These are phyloP conservation scores for Amiota mariae DNA, from an alignment of 2,888 invertebrate genomes.

Conservation along the genomic window DNA sequence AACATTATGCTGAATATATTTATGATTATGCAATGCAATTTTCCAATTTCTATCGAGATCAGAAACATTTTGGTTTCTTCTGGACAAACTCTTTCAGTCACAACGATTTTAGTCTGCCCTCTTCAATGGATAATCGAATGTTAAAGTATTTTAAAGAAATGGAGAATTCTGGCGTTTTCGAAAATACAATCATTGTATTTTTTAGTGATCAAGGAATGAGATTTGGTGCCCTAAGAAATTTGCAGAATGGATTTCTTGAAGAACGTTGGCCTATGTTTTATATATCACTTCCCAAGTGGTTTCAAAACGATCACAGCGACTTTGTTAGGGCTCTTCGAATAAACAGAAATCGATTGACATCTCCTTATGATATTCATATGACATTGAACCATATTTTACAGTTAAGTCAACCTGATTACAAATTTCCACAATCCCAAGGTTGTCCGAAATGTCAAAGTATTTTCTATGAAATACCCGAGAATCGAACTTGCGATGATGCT, in stretches of 20 bases:
- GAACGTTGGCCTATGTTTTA: constrained; percentile 84
- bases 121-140: constrained; percentile 79
- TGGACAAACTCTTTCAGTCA: constrained; percentile 87
- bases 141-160: constrained; percentile 77
- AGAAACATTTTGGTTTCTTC: constrained; percentile 82
- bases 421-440: constrained; percentile 70
- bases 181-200: constrained; percentile 81
- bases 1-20: constrained; percentile 79
- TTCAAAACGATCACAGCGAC: constrained; percentile 75
- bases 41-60: constrained; percentile 75
- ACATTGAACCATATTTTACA: constrained; percentile 79
- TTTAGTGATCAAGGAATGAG: constrained; percentile 83
- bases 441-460: constrained; percentile 80
- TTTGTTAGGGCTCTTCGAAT: constrained; percentile 75
- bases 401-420: constrained; percentile 73
- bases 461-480: constrained; percentile 76
- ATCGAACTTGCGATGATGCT: constrained; percentile 80
- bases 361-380: constrained; percentile 82
- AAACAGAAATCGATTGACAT: constrained; percentile 79
- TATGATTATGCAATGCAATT: constrained; percentile 81
- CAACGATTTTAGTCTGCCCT: constrained; percentile 78
- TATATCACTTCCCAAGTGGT: constrained; percentile 79
- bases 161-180: constrained; percentile 76
- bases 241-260: constrained; percentile 83
- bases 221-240: constrained; percentile 80